Conservation (phyloP, 2,888 invertebrate species). For the Catocala sponsa region DNA sequence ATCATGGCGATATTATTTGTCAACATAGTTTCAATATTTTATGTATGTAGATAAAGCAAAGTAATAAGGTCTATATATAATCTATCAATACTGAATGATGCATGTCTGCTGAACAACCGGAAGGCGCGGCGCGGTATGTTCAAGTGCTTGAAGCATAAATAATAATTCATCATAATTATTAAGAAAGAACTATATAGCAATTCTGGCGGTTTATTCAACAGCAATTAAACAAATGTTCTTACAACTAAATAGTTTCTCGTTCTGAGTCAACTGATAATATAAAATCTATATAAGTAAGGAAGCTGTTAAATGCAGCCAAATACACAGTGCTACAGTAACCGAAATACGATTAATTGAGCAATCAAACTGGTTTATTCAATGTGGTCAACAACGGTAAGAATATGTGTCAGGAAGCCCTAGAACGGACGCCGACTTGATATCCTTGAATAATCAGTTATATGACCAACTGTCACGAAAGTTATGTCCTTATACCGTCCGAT, state of each 20-base stretch:
- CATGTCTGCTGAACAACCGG: not conserved
- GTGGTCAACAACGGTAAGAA: not conserved
- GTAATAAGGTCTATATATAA: too few relatives aligned
- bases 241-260: too few relatives aligned
- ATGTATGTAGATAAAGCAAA: too few relatives aligned
- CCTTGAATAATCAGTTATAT: slow-evolving; percentile 31
- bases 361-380: slow-evolving; percentile 24
- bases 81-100: not conserved
- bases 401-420: slow-evolving; percentile 39
- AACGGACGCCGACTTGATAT: slow-evolving; percentile 27
- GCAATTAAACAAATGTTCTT: not conserved
- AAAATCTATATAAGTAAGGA: too few relatives aligned
- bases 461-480: not conserved
- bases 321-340: not conserved
- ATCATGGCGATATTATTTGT: too few relatives aligned
- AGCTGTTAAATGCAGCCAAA: not conserved
- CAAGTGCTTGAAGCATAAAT: not conserved
- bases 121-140: not conserved
- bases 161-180: not conserved
- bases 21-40: too few relatives aligned
- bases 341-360: not conserved
- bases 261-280: too few relatives aligned
- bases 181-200: not conserved
- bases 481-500: slow-evolving; percentile 6
- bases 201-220: not conserved